Base-by-base conservation (phyloP, 2,797 vertebrate genomes). In the Manis pentadactyla region DNA sequence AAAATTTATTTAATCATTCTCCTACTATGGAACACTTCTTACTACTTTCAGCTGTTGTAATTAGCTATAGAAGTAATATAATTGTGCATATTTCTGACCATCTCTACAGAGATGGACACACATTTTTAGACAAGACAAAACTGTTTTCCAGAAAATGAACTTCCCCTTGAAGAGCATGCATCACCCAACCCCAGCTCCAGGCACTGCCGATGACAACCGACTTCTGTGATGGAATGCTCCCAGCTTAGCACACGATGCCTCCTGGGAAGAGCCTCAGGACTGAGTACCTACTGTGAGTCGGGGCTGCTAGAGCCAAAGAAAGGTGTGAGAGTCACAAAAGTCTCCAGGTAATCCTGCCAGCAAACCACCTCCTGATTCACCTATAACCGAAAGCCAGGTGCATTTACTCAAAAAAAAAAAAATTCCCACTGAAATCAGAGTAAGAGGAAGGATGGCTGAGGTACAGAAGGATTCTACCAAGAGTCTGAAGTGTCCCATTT, bases 71-170 rank as follows among this genome's bases (percentile, higher is more conserved):
- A 61, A 85, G 61, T 19, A 95, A 61, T 77, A 23, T 34, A 85
- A 81, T 0, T 61, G 12, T 82, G 34, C 37, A 59, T 82, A 85
- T 63, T 78, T 95, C 49, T 79, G 11, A 87, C 81, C 34, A 82
- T 79, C 94, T 90, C 21, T 73, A 92, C 74, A 42, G 77, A 77
- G 64, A 61, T 2, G 7, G 21, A 61, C 73, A 74, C 37, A 83
- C 19, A 66, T 69, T 94, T 89, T 89, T 89, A 68, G 64, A 96
- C 42, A 61, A 1, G 19, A 49, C 2, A 59, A 66, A 93, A 93
- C 23, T 83, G 85, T 53, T 95, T 89, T 74, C 79, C 79, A 97
- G 71, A 97, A 91, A 90, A 87, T 75, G 63, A 84, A 75, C 29
- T 59, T 90, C 57, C 23, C 77, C 73, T 93, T 90, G 17, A 94